Conservation (phyloP, 1,140 invertebrate genomes). For the Calliphora vicina region DNA sequence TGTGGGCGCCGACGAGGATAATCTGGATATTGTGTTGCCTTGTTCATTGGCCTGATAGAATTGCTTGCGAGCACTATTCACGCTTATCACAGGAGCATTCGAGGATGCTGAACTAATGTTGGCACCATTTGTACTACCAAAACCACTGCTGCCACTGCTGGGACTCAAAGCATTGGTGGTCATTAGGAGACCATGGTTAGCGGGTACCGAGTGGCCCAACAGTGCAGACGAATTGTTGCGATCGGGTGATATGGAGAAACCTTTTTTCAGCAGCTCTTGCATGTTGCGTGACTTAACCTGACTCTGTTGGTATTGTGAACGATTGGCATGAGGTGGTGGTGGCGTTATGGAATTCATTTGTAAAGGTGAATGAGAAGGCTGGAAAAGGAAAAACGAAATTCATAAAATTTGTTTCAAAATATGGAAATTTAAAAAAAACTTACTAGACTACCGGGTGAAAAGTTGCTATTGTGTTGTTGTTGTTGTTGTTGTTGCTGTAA, state of each 20-base stretch:
- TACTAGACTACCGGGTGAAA: slow-evolving; percentile 65
- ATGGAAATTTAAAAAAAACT: slow-evolving; percentile 44
- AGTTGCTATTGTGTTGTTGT: slow-evolving; percentile 46
- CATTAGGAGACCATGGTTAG: slow-evolving; percentile 41
- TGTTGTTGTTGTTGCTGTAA: slow-evolving; percentile 34
- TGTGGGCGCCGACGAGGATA: slow-evolving; percentile 86
- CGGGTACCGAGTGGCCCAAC: slow-evolving; percentile 70
- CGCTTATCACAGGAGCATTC: slow-evolving; percentile 38
- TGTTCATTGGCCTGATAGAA: slow-evolving; percentile 51
- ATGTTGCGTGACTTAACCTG: slow-evolving; percentile 62
- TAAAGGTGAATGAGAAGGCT: slow-evolving; percentile 56
- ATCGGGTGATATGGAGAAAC: slow-evolving; percentile 66
- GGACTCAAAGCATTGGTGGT: slow-evolving; percentile 49
- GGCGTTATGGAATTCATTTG: slow-evolving; percentile 48
- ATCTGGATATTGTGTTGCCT: slow-evolving; percentile 65
- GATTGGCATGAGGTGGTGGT: slow-evolving; percentile 67
- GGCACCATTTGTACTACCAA: slow-evolving; percentile 48
- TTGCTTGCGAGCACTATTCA: slow-evolving; percentile 51
- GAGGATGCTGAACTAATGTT: slow-evolving; percentile 50
- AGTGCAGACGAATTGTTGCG: slow-evolving; percentile 64
- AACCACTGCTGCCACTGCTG: slow-evolving; percentile 55
- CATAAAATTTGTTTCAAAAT: no score
- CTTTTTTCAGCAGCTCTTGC: slow-evolving; percentile 68
- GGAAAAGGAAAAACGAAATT: slow-evolving; percentile 1
- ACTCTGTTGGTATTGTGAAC: slow-evolving; percentile 67